These are phyloP conservation scores for Oxystoma pomonae DNA, from an alignment of 2,888 invertebrate species.

Conservation along the genomic window DNA sequence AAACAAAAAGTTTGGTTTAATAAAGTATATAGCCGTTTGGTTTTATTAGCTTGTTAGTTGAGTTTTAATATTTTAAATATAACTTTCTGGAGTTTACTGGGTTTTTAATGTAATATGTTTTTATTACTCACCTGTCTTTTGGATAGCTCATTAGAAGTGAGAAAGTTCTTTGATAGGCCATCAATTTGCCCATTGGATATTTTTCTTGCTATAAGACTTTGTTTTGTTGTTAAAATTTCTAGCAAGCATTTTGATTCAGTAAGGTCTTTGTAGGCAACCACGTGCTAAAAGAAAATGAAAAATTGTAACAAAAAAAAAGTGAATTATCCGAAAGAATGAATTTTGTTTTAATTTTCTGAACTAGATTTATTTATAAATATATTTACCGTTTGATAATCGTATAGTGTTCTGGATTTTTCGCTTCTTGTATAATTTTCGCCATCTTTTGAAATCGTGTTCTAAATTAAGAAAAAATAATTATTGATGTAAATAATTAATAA, in stretches of 20 bases:
- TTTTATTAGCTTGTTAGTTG: no score
- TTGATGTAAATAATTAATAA: no score
- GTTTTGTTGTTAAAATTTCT: conserved; percentile 40
- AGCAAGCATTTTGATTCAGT: conserved; percentile 46
- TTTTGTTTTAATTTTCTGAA: conserved; percentile 1
- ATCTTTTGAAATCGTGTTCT: conserved; percentile 27
- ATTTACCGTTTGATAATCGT: conserved; percentile 42
- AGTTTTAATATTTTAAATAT: no score
- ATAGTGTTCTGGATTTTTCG: conserved; percentile 34
- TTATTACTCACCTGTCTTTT: conserved; percentile 45
- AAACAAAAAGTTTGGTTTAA: no score
- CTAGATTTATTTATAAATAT: background rate
- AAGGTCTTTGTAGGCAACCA: conserved; percentile 48
- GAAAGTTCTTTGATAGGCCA: conserved; percentile 34
- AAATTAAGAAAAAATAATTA: no score
- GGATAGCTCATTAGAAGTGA: conserved; percentile 42
- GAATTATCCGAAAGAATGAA: conserved; percentile 40
- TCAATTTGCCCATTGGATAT: conserved; percentile 25
- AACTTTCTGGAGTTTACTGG: no score
- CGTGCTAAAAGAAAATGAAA: conserved; percentile 27
- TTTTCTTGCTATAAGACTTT: conserved; percentile 31
- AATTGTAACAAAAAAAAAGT: background rate
- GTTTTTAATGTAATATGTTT: background rate
- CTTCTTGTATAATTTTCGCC: conserved; percentile 13
- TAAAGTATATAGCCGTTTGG: no score